These are phyloP conservation scores for Siniperca chuatsi DNA, from an alignment of 2,113 vertebrate species.

Conservation along the genomic window DNA sequence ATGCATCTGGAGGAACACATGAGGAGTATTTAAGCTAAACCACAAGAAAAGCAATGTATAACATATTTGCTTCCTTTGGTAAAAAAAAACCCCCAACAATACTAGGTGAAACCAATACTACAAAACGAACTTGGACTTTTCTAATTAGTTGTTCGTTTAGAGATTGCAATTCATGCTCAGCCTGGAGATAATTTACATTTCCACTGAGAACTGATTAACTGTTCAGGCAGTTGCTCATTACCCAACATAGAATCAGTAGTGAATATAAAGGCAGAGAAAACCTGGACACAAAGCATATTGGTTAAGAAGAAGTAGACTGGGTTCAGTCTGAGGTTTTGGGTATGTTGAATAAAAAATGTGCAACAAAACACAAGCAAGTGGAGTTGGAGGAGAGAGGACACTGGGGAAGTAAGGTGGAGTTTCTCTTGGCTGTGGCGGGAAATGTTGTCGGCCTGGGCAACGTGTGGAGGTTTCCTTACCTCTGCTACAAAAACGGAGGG, in stretches of 20 bases:
- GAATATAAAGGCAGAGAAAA: background rate
- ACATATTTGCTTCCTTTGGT: background rate
- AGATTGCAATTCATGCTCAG: background rate
- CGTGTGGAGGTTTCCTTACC: slow-evolving; percentile 85
- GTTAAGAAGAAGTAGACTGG: background rate
- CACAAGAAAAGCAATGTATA: background rate
- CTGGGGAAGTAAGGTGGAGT: slow-evolving; percentile 82
- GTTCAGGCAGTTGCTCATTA: slow-evolving; percentile 37
- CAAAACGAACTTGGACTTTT: background rate
- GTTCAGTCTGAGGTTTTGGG: background rate
- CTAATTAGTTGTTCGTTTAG: background rate
- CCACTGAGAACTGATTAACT: slow-evolving; percentile 57
- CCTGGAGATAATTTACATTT: slow-evolving; percentile 26
- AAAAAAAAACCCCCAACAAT: no score
- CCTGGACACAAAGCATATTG: background rate
- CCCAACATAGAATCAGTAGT: background rate
- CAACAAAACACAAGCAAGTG: background rate
- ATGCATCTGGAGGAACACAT: no score
- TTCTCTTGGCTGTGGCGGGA: slow-evolving; percentile 82
- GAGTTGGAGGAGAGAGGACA: slow-evolving; percentile 78
- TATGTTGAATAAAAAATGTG: slow-evolving; percentile 23
- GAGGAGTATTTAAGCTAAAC: background rate
- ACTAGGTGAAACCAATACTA: no score
- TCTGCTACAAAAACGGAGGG: slow-evolving; percentile 86
- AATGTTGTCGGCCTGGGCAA: slow-evolving; percentile 84